A percentile compares a stretch with the other conserved stretches of the same genome.
Evolutionary conservation across 2,113 vertebrate genomes (phyloP).

Genomic region (Apodemus sylvaticus): DNA sequence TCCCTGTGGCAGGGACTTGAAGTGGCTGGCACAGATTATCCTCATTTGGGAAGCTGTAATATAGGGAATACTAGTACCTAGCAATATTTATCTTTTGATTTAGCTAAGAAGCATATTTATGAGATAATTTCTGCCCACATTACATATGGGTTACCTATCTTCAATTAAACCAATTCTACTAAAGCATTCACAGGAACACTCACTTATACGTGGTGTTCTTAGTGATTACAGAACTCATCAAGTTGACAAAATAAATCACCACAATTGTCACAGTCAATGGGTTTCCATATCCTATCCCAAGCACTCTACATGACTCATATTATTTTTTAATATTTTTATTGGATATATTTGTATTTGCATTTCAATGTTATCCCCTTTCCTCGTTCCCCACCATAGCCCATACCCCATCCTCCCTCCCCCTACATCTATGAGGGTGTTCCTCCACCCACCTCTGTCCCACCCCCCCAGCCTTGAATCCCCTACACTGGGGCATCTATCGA

Average conservation of each 20-base stretch:
- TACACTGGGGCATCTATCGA: too few species aligned
- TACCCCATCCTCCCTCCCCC: too few species aligned
- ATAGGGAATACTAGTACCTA: neutral
- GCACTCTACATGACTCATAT: neutral
- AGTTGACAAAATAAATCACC: neutral
- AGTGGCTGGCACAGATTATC: too few species aligned
- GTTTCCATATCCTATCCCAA: neutral
- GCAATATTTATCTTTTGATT: neutral
- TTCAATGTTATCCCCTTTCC: too few species aligned
- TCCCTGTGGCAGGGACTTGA: fast-evolving
- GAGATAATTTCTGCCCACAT: too few species aligned
- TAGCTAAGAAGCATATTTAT: neutral
- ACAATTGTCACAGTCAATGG: neutral
- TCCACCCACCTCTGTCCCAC: too few species aligned
- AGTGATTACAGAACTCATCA: neutral
- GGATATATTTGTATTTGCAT: too few species aligned
- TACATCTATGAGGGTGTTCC: too few species aligned
- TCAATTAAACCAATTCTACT: too few species aligned
- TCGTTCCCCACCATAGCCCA: too few species aligned
- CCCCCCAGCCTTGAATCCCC: too few species aligned
- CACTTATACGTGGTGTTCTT: neutral
- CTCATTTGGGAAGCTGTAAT: neutral
- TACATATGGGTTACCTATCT: neutral
- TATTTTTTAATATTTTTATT: neutral
- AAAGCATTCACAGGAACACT: too few species aligned